Evolutionary conservation across 2,113 vertebrate species (phyloP).

Genomic region (Emydura subglobosa): DNA sequence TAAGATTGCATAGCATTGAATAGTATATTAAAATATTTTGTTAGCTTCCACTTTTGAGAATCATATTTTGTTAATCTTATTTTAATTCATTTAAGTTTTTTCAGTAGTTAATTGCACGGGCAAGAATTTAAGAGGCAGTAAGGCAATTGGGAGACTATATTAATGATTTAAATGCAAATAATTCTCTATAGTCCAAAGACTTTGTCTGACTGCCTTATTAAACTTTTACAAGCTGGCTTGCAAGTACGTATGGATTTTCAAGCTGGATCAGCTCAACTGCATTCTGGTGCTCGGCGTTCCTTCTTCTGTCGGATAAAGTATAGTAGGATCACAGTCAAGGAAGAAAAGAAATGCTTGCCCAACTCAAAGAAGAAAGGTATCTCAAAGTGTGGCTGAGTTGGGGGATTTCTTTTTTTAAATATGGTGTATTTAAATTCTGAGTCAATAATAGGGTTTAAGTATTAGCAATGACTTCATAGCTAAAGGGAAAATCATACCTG

Average conservation of each 20-base stretch:
- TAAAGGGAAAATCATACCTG: neutral
- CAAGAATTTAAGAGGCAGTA: neutral
- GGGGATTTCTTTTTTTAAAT: neutral
- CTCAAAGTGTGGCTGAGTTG: neutral
- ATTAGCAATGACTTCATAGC: neutral
- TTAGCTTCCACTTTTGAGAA: neutral
- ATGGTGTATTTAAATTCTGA: neutral
- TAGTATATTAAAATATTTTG: neutral
- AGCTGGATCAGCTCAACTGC: constrained; percentile 81
- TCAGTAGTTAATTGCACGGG: neutral
- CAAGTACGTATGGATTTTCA: constrained; percentile 91
- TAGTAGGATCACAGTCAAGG: constrained; percentile 83
- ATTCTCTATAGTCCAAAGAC: neutral
- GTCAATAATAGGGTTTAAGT: neutral
- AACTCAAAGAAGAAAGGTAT: constrained; percentile 90
- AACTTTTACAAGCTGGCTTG: constrained; percentile 82
- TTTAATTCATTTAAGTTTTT: neutral
- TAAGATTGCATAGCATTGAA: neutral
- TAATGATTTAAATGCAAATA: constrained; percentile 10
- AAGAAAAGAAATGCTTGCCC: constrained; percentile 85
- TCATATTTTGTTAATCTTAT: neutral
- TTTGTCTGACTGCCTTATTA: constrained; percentile 43
- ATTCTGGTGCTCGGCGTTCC: constrained; percentile 89
- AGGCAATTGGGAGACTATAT: neutral
- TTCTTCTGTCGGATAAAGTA: constrained; percentile 94